Evolutionary conservation across 1,140 invertebrate genomes (phyloP), one percentile per base, ranked within the genome.

Genomic region (Olivierus martensii): DNA sequence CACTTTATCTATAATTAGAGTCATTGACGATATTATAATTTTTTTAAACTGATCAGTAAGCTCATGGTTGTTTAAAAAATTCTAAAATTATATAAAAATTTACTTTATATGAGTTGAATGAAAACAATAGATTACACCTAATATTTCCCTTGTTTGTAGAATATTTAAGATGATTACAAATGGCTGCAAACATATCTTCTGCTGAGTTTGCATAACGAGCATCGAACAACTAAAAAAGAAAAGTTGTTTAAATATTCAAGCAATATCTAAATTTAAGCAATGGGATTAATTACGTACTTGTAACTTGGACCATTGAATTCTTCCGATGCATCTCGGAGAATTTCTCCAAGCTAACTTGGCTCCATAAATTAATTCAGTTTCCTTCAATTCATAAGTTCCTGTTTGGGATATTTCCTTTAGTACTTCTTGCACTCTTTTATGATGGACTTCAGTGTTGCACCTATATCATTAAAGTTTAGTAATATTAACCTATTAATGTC

Each of bases 141-240:
- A 96, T 85, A 66, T 93, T 94, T 61, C 91, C 91, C 73, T 92
- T 93, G 68, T 96, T 96, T 17, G 89, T 94, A 61, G 83, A 85
- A 70, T 94, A 95, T 71, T 93, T 93, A 59, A 96, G 92, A 67
- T 95, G 90, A 70, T 92, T 92, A 69, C 90, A 94, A 43, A 95
- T 75, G 0, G 89, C 88, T 67, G 94, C 90, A 63, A 93, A 95
- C 89, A 95, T 94, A n/a, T 87, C 88, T 61, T 84, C 84, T 0
- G 89, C 88, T 2, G 88, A 93, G 9, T 84, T 89, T 22, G 93
- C 87, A 71, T 87, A 85, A 17, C 90, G 79, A 55, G 87, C 91
- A 70, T 94, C 90, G 66, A 94, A 94, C 17, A 93, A 84, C 88
- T 93, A 68, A 46, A 17, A 28, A 17, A 11, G 15, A n/a, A 14